Evolutionary conservation across 2,797 vertebrate species (phyloP), one percentile per base, ranked within the genome.

Genomic region (Pachyuromys duprasi): DNA sequence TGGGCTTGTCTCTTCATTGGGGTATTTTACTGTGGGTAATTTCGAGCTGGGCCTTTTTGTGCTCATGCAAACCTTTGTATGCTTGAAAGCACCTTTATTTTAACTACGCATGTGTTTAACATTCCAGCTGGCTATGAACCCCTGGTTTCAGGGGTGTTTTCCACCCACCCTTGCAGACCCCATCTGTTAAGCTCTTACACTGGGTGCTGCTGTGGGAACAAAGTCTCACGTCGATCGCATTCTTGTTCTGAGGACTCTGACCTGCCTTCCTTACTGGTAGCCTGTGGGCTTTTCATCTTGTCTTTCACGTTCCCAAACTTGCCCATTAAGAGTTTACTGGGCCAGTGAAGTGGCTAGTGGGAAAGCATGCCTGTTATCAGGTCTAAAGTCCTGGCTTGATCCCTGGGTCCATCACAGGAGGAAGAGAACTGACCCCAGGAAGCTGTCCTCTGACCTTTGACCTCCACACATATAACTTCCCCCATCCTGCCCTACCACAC

Each of bases 221-320:
- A 94, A 91, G 33, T 87, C 74, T 81, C 4, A 17, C 42, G 31
- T 11, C 8, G 75, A 1, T 33, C 13, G 36, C 24, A 79, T 80
- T 80, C 28, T 87, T 11, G 1, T 62, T 72, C 20, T 9, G 45
- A 11, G 28, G 62, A 36, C 63, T 60, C 5, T 62, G 22, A 55
- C 83, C 49, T 49, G 55, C 86, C 90, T 92, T 79, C 57, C n/a
- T 60, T 67, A 62, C 6, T 83, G n/a, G n/a, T 18, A 6, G 4
- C 3, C 74, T 79, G 75, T 62, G 31, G 14, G 42, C 36, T 74
- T 70, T 84, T 53, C 65, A 62, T 76, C 90, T 91, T 89, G 83
- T 80, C 74, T 93, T 86, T 91, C 26, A 8, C 78, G 18, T 87
- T 79, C 65, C 91, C n/a, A 93, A 75, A 91, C 91, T 93, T 96